Percentiles rank a stretch among this genome's conserved stretches.
Evolutionary conservation across 2,113 vertebrate genomes (phyloP).

Genomic region (Saguinus imperator): DNA sequence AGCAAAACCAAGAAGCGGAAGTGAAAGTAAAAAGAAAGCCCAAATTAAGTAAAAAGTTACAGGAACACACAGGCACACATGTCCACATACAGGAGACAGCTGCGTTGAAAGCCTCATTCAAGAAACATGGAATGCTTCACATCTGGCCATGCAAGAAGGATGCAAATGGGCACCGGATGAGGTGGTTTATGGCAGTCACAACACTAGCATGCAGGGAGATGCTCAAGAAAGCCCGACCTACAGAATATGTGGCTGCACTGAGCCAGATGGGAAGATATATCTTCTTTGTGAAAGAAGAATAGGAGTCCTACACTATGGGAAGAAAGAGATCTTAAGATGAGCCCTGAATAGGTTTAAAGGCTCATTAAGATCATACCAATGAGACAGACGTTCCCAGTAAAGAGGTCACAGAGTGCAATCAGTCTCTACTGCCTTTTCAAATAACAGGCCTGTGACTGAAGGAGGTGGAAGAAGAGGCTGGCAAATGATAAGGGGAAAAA

Average conservation of each 20-base stretch:
- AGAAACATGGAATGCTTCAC: not conserved
- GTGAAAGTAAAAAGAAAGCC: not conserved
- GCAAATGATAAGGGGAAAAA: not conserved
- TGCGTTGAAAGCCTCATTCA: slow-evolving; percentile 20
- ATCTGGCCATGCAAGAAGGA: slow-evolving; percentile 57
- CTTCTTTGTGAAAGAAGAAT: slow-evolving; percentile 9
- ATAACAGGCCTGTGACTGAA: not conserved
- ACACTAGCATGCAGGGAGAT: slow-evolving; percentile 50
- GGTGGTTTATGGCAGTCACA: not conserved
- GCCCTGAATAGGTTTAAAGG: not conserved
- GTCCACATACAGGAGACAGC: not conserved
- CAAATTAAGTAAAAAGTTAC: not conserved
- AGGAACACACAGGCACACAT: not conserved
- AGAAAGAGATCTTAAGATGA: slow-evolving; percentile 28
- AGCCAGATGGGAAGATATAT: not conserved
- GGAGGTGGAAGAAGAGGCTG: not conserved
- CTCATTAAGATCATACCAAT: not conserved
- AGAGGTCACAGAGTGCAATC: not conserved
- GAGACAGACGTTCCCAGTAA: not conserved
- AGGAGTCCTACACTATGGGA: not conserved
- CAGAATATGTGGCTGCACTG: not conserved
- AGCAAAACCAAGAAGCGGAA: not conserved
- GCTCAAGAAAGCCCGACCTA: not conserved
- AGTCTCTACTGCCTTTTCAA: not conserved
- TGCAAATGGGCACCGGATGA: not conserved